Evolutionary conservation across 2,797 vertebrate genomes (phyloP).

Genomic region (Rhynchotus rufescens): DNA sequence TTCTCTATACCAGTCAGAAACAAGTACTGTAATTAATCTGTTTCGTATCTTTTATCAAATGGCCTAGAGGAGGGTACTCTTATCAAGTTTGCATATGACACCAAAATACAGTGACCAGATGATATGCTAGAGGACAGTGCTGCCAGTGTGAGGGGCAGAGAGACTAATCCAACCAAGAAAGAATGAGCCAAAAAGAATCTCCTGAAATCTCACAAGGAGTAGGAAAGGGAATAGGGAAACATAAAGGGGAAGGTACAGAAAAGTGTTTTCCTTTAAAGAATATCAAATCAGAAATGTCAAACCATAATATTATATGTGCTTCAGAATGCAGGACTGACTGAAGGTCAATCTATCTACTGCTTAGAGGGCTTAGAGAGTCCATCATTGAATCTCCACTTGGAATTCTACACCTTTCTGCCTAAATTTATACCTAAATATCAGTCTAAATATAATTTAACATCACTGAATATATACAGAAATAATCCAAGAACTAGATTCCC

Average conservation of each 20-base stretch:
- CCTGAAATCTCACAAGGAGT: background rate
- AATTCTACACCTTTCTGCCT: background rate
- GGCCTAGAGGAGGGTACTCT: background rate
- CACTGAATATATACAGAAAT: background rate
- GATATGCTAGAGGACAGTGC: background rate
- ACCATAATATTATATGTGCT: background rate
- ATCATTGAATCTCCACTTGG: background rate
- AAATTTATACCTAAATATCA: background rate
- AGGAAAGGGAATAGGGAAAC: background rate
- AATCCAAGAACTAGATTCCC: background rate
- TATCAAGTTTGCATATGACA: background rate
- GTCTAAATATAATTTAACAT: background rate
- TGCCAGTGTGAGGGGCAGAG: background rate
- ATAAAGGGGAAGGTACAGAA: background rate
- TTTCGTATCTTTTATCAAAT: background rate
- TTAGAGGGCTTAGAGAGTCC: background rate
- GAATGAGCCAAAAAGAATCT: background rate
- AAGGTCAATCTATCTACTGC: background rate
- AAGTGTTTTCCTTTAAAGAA: background rate
- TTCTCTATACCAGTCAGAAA: background rate
- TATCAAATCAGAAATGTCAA: background rate
- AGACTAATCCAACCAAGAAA: background rate
- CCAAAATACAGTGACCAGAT: background rate
- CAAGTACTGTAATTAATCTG: background rate
- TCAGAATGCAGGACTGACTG: background rate